These are phyloP conservation scores for Bucco capensis DNA, from an alignment of 2,113 vertebrate species.

Conservation along the genomic window DNA sequence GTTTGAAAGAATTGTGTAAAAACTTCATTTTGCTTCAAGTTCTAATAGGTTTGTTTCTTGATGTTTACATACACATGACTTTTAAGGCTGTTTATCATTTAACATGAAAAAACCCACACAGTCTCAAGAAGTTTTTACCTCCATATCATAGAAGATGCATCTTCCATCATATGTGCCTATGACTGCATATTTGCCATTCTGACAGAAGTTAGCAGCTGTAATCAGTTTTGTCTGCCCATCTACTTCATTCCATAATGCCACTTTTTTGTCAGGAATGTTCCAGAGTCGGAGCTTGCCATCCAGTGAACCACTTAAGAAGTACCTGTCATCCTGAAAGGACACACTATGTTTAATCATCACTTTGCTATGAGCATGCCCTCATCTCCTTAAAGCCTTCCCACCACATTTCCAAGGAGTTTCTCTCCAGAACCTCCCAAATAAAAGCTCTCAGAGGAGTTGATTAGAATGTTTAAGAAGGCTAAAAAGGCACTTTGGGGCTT, in stretches of 20 bases:
- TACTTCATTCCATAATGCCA: slow-evolving; percentile 98
- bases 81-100: neutral
- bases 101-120: neutral
- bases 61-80: neutral
- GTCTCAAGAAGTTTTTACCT: slow-evolving; percentile 73
- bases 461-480: neutral
- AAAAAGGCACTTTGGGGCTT: too few species aligned
- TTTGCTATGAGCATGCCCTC: neutral
- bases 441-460: neutral
- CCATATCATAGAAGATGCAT: slow-evolving; percentile 98
- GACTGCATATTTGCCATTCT: slow-evolving; percentile 96
- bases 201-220: slow-evolving; percentile 99
- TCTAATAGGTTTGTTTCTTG: neutral
- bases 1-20: neutral
- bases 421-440: neutral
- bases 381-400: neutral
- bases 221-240: slow-evolving; percentile 97
- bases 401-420: neutral
- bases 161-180: slow-evolving; percentile 97
- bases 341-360: neutral
- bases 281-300: slow-evolving; percentile 96
- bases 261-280: slow-evolving; percentile 99
- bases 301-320: slow-evolving; percentile 95
- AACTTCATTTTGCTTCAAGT: neutral
- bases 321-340: slow-evolving; percentile 87